Percentiles rank a stretch among this genome's conserved stretches.
Evolutionary conservation across 2,113 vertebrate species (phyloP).

Genomic region (Mus spicilegus): DNA sequence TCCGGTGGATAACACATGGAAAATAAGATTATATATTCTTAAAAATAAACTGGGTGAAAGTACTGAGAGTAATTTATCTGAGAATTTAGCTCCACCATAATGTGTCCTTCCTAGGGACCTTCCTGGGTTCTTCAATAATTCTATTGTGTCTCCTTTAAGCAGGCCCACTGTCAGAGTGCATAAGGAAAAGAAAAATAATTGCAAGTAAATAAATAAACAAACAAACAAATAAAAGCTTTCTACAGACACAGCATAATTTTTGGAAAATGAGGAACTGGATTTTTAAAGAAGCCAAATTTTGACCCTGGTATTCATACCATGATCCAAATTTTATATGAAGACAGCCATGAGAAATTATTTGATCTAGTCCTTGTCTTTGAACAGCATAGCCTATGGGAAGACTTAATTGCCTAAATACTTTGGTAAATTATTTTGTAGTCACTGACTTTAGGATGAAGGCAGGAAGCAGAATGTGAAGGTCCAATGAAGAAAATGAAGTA

Average conservation of each 20-base stretch:
- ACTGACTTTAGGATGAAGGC: not conserved
- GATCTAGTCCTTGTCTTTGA: not conserved
- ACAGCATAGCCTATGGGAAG: not conserved
- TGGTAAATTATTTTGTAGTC: not conserved
- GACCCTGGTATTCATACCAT: not conserved
- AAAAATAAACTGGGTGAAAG: slow-evolving; percentile 30
- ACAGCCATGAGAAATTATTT: slow-evolving; percentile 23
- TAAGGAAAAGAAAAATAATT: slow-evolving; percentile 19
- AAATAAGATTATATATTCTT: slow-evolving; percentile 8
- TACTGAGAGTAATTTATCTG: slow-evolving; percentile 9
- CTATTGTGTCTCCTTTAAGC: not conserved
- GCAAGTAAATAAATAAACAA: not conserved
- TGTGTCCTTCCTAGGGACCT: not conserved
- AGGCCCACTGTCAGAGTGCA: not conserved
- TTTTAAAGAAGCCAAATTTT: slow-evolving; percentile 34
- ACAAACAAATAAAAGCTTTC: not conserved
- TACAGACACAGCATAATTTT: not conserved
- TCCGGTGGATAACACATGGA: not conserved
- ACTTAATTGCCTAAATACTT: not conserved
- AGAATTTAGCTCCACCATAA: not conserved
- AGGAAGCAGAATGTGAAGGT: slow-evolving; percentile 1
- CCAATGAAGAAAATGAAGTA: not conserved
- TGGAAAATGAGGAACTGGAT: not conserved
- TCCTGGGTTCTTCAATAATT: slow-evolving; percentile 4
- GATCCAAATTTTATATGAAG: slow-evolving; percentile 29